phyloP scores from a whole-genome alignment of 2,888 invertebrate species.

The Monochamus alternatus region DNA sequence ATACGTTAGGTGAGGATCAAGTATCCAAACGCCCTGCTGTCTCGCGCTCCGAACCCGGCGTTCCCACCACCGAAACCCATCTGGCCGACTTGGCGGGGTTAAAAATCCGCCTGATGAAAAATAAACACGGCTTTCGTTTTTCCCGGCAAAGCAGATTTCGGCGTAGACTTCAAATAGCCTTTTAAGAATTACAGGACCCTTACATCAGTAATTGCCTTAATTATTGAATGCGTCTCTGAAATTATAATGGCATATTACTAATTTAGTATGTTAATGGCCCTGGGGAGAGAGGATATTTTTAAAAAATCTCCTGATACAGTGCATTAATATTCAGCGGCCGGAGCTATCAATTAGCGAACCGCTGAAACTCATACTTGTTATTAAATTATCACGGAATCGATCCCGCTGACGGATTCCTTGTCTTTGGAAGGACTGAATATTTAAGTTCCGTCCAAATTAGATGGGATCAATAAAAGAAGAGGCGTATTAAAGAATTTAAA shows the following conservation, averaged over 20 bases:
- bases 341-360: conserved; percentile 63
- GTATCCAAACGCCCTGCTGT: conserved; percentile 59
- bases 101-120: conserved; percentile 70
- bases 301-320: conserved; percentile 50
- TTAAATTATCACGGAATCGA: conserved; percentile 61
- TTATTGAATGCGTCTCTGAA: conserved; percentile 56
- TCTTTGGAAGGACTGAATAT: conserved; percentile 34
- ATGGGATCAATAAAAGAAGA: conserved; percentile 2
- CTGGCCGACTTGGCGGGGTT: conserved; percentile 65
- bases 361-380: conserved; percentile 62
- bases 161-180: conserved; percentile 64
- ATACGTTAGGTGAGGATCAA: conserved; percentile 68
- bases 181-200: conserved; percentile 61
- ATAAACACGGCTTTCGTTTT: conserved; percentile 68
- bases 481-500: conserved; percentile 14
- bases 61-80: conserved; percentile 37
- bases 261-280: conserved; percentile 59
- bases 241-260: conserved; percentile 56
- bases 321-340: conserved; percentile 61
- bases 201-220: conserved; percentile 64
- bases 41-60: conserved; percentile 34
- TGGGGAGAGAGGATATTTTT: conserved; percentile 37
- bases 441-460: conserved; percentile 28
- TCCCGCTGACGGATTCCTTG: conserved; percentile 33
- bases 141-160: conserved; percentile 63